phyloP scores from a whole-genome alignment of 2,113 vertebrate species.

The Trichechus manatus region DNA sequence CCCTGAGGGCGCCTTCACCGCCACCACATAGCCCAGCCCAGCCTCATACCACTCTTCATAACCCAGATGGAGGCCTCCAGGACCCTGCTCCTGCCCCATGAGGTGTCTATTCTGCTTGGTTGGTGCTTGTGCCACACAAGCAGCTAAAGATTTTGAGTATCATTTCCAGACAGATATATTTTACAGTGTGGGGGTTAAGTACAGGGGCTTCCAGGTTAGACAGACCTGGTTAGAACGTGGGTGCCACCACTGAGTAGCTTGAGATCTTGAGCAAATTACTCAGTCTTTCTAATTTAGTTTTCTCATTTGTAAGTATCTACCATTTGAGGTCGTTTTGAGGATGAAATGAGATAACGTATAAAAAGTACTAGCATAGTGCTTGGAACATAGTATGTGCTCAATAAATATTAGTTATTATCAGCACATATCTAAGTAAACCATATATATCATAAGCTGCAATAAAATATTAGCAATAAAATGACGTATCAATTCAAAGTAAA shows the following conservation, averaged over 20 bases:
- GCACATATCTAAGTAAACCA: neutral
- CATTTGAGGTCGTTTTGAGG: neutral
- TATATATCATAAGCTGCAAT: too few relatives aligned
- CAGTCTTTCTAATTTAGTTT: neutral
- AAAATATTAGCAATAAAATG: neutral
- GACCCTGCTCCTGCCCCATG: neutral
- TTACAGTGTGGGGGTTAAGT: neutral
- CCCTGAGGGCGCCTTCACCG: too few relatives aligned
- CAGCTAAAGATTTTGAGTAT: neutral
- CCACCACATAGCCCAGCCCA: neutral
- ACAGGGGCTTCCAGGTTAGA: neutral
- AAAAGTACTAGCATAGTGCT: neutral
- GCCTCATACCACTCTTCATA: neutral
- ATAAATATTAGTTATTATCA: neutral
- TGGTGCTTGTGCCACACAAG: neutral
- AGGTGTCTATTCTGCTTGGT: neutral
- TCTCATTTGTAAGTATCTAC: neutral
- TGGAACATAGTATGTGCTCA: neutral
- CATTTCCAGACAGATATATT: neutral
- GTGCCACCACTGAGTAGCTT: too few relatives aligned
- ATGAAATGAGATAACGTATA: neutral
- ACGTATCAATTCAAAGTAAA: neutral
- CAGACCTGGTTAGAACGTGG: neutral
- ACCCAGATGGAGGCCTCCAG: neutral
- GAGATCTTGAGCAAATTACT: neutral